Conservation (phyloP, 1,140 invertebrate genomes). For the Caerostris darwini region DNA sequence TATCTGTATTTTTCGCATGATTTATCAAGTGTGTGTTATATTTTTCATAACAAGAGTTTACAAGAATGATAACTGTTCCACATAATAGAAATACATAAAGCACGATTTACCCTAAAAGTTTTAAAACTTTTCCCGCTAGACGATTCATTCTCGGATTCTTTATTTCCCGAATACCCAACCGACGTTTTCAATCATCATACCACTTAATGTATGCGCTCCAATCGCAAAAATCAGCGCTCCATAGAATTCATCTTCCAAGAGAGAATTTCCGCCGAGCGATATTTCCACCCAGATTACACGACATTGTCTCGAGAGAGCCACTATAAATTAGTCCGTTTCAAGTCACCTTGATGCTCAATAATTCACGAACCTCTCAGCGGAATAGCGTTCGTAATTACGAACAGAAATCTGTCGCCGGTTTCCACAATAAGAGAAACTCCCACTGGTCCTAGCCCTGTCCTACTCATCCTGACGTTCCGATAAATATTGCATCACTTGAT, state of each 20-base stretch:
- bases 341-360: slow-evolving; percentile 67
- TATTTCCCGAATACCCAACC: not conserved
- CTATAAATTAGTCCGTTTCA: slow-evolving; percentile 74
- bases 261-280: not conserved
- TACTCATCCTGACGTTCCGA: slow-evolving; percentile 16
- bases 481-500: slow-evolving; percentile 71
- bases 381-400: slow-evolving; percentile 59
- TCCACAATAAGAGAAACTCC: slow-evolving; percentile 38
- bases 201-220: slow-evolving; percentile 12
- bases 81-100: not conserved
- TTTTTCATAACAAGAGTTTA: too few relatives aligned
- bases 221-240: slow-evolving; percentile 1
- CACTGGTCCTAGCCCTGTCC: not conserved
- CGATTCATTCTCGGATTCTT: not conserved
- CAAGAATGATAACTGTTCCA: too few relatives aligned
- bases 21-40: too few relatives aligned
- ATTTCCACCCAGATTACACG: slow-evolving; percentile 35
- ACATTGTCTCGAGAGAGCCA: slow-evolving; percentile 6
- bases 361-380: slow-evolving; percentile 42
- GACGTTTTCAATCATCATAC: not conserved
- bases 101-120: not conserved
- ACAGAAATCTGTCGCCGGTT: slow-evolving; percentile 67
- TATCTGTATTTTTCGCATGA: too few relatives aligned
- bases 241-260: not conserved
- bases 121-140: not conserved